Evolutionary conservation across 1,140 invertebrate species (phyloP), one percentile per base, ranked within the genome.

Genomic region (Papilio polyxenes): DNA sequence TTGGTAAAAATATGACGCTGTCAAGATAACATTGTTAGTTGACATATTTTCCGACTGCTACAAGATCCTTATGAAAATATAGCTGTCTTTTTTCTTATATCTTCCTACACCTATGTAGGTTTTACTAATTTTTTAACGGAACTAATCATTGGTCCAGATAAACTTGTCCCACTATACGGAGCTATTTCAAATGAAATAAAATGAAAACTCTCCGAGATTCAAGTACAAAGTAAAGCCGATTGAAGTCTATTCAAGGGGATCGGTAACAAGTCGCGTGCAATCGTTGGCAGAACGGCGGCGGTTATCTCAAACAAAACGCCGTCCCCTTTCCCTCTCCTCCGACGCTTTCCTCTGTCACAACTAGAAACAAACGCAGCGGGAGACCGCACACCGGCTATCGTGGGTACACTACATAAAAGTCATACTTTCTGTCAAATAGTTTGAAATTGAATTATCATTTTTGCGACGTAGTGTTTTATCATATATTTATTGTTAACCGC

Each of bases 251-350:
- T 69, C 9, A 37, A 69, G 23, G 9, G 23, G 65, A 69, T 69
- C 31, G 31, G 62, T 65, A 65, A 65, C 62, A 65, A 65, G 62
- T 65, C 62, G 20, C 20, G 62, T 65, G 20, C 62, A 65, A 65
- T 65, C n/a, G 62, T 65, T 65, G 20, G 62, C 9, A 65, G 62
- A 65, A 65, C 20, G 20, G 62, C n/a, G 23, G 62, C 62, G 62
- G 10, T 23, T 65, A 65, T 65, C 62, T 23, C 62, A 31, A 65
- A 65, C 65, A 69, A 69, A 1, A 62, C 20, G 59, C 59, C n/a
- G 59, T 62, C 59, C 13, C 8, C 49, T 51, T 51, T n/a, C 56
- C 2, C 56, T 44, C 40, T 44, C 56, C 56, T 9, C 56, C 6
- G 56, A 3, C 62, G 20, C 23, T 11, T 72, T 72, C 13, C 65